A percentile compares a stretch with the other conserved stretches of the same genome.
Evolutionary conservation across 1,140 invertebrate species (phyloP).

Genomic region (Ylistrum balloti): DNA sequence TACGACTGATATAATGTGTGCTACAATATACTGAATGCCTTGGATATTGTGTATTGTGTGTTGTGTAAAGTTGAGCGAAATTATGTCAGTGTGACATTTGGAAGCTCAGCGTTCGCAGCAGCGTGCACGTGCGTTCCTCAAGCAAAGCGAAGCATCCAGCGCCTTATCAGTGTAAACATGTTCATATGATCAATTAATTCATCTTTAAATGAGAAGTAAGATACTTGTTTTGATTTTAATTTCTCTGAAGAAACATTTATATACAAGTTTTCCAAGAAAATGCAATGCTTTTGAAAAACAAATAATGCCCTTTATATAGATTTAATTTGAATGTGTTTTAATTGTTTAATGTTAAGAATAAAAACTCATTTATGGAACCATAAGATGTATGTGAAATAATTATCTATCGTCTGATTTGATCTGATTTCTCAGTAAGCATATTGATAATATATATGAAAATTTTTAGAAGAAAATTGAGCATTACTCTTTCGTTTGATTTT

Average conservation of each 20-base stretch:
- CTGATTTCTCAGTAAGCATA: no score
- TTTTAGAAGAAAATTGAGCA: no score
- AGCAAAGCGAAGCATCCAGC: constrained; percentile 22
- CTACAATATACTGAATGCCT: background rate
- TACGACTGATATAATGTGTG: background rate
- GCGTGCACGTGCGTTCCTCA: constrained; percentile 4
- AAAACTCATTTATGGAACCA: no score
- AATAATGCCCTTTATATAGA: no score
- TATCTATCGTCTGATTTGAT: no score
- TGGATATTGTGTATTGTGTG: constrained; percentile 28
- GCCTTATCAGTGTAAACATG: background rate
- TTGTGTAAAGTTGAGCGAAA: constrained; percentile 8
- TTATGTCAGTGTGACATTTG: background rate
- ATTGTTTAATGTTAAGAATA: no score
- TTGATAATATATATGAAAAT: no score
- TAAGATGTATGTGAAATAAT: no score
- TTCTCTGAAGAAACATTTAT: background rate
- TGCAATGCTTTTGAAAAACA: background rate
- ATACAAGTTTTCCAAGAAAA: background rate
- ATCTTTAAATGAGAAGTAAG: no score
- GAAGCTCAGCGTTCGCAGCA: constrained; percentile 7
- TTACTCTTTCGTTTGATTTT: background rate
- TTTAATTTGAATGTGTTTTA: no score
- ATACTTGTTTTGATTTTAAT: no score
- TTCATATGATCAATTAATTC: background rate